A percentile compares a stretch with the other conserved stretches of the same genome.
Evolutionary conservation across 2,888 invertebrate genomes (phyloP).

Genomic region (Tiphia femorata): DNA sequence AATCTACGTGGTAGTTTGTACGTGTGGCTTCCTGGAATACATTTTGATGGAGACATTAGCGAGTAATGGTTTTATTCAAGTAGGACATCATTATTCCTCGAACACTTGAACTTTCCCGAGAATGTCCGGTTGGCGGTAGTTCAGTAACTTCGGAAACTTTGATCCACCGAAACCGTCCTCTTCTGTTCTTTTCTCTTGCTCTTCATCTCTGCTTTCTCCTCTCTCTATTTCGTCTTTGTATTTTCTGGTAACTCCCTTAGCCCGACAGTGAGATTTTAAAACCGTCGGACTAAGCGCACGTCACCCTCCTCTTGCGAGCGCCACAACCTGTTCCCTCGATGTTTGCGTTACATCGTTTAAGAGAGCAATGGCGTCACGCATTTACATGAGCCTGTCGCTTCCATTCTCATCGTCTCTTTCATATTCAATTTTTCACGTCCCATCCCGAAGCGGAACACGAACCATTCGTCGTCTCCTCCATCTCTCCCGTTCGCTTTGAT

Average conservation of each 20-base stretch:
- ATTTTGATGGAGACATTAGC: no score
- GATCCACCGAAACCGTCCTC: no score
- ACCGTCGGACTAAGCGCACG: conserved; percentile 30
- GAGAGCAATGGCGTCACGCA: conserved; percentile 22
- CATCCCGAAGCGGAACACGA: conserved; percentile 27
- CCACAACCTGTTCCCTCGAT: conserved; percentile 43
- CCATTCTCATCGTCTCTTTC: conserved; percentile 16
- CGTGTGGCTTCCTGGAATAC: no score
- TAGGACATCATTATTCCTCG: neutral
- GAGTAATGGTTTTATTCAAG: no score
- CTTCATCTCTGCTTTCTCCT: no score
- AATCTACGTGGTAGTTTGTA: no score
- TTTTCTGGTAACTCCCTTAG: no score
- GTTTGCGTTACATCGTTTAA: conserved; percentile 25
- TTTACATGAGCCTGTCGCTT: conserved; percentile 21
- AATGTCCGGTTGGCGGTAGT: conserved; percentile 24
- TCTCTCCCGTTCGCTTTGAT: no score
- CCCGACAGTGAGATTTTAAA: conserved; percentile 11
- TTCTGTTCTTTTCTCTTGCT: no score
- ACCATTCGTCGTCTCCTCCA: no score
- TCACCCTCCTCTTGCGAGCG: conserved; percentile 32
- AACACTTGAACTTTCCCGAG: neutral
- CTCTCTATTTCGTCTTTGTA: no score
- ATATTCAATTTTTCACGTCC: conserved; percentile 27
- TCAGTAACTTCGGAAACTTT: conserved; percentile 25